Evolutionary conservation across 2,113 vertebrate species (phyloP), one percentile per base, ranked within the genome.

Genomic region (Clarias magur): DNA sequence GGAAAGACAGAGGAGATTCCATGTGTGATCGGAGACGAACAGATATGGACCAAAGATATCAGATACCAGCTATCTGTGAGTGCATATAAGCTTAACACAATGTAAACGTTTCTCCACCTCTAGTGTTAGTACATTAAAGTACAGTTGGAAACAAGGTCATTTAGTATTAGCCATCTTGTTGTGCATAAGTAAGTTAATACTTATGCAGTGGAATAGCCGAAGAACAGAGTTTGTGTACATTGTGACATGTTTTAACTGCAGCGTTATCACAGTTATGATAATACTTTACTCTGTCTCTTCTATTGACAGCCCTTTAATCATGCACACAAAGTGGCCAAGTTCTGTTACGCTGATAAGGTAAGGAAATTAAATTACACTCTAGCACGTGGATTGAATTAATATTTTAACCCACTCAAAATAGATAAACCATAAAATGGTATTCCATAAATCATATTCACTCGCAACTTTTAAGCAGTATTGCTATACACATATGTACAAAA

Each of bases 341-440:
- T 96, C 94, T 99, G 98, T 90, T 99, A 99, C 0, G 98, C 98
- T 0, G 96, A 98, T 93, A 96, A 97, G 97, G 98, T 99, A 90
- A 95, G 95, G 15, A 65, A 56, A 67, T 6, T 4, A 34, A 59
- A 38, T 30, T 80, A 27, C 54, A 38, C 56, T 21, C 0, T 27
- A 48, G 73, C 63, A 34, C 15, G n/a, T 76, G 7, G 12, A 59
- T 38, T 83, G 4, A 73, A 73, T 48, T 10, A 15, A 53, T 76
- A 5, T 53, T 53, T n/a, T 75, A 48, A 12, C 21, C 1, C 23
- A 76, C 23, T 76, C 23, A 53, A 76, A 25, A 73, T 73, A 42
- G 48, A 23, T 73, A 1, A 73, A 73, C 19, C 42, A 73, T 17
- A 73, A 23, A 73, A 48, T 73, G 16, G 19, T 72, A 1, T 72